Conservation (phyloP, 2,797 vertebrate species). For the Avahi laniger region DNA sequence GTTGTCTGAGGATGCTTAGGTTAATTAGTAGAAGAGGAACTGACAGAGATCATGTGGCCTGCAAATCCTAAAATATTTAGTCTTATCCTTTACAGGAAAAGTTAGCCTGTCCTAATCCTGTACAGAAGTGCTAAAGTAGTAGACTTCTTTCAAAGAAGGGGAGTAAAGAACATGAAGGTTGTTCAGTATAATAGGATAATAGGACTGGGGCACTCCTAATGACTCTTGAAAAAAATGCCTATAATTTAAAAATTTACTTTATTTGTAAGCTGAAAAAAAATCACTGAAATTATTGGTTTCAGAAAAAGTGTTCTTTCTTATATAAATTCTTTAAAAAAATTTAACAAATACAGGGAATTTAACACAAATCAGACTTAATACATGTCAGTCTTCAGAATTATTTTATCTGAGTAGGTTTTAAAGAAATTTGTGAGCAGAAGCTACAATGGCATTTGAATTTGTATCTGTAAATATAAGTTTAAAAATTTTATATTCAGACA, state of each 20-base stretch:
- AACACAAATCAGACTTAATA: conserved; percentile 13
- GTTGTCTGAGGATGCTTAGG: background rate
- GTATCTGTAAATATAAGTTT: background rate
- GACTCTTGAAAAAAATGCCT: background rate
- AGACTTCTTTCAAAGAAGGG: background rate
- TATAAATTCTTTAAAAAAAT: conserved; percentile 23
- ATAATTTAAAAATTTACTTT: conserved; percentile 32
- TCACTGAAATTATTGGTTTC: background rate
- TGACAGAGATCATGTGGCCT: background rate
- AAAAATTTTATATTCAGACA: conserved; percentile 87
- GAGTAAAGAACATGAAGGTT: background rate
- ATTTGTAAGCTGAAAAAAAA: conserved; percentile 11
- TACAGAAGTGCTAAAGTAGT: background rate
- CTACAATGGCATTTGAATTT: conserved; percentile 31
- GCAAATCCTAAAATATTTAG: background rate
- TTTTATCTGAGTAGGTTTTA: conserved; percentile 40
- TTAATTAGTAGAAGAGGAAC: background rate
- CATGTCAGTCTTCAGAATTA: conserved; percentile 4
- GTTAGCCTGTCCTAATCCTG: background rate
- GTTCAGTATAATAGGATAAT: background rate
- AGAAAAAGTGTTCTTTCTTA: background rate
- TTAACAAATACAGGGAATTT: background rate
- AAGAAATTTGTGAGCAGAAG: conserved; percentile 17
- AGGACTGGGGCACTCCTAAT: background rate
- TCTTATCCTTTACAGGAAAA: background rate